Base-by-base conservation (phyloP, 2,113 vertebrate species). In the Chloebia gouldiae region DNA sequence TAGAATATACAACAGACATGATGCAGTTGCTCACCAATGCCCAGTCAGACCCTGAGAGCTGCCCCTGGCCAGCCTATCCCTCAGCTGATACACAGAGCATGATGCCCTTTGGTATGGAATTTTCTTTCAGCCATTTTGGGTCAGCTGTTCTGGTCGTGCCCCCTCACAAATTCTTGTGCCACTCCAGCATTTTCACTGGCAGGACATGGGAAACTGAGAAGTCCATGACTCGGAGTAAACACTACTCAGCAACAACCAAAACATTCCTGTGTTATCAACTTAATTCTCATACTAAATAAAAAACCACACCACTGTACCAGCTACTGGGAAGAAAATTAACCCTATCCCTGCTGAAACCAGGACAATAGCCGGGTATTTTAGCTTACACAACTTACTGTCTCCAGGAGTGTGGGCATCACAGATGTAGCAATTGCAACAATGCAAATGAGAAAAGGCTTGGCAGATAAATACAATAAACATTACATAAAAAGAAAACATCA, bases 391-490 rank as follows among this genome's bases (percentile, higher is more conserved):
- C 8, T 65, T 72, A 59, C 1, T 50, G 35, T 39, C 68, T 65
- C 63, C 42, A 15, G 16, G 20, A 3, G 0, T 5, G 15, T 21
- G 28, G 13, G 15, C 24, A 90, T 61, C 65, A 53, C 2, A 6
- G 33, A 87, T 76, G 51, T 44, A 85, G 53, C 0, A 0, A 69
- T 0, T 88, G 20, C 54, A 87, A 44, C 3, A 0, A 64, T 10
- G 4, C 39, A 77, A 94, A 87, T 2, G 9, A 87, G 22, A 39
- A 77, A 77, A 81, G 23, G 42, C 15, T 50, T 59, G 39, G 24
- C 16, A 89, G 35, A 57, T 35, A 94, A 89, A 78, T 2, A 73
- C 7, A 69, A 13, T 18, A 73, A 69, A 88, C 4, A 33, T 42
- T 78, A 68, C 30, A 33, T 7, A 72, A 24, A 65, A 63, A 86